Conservation (phyloP, 2,888 invertebrate genomes). For the Scaptomyza caliginosa region DNA sequence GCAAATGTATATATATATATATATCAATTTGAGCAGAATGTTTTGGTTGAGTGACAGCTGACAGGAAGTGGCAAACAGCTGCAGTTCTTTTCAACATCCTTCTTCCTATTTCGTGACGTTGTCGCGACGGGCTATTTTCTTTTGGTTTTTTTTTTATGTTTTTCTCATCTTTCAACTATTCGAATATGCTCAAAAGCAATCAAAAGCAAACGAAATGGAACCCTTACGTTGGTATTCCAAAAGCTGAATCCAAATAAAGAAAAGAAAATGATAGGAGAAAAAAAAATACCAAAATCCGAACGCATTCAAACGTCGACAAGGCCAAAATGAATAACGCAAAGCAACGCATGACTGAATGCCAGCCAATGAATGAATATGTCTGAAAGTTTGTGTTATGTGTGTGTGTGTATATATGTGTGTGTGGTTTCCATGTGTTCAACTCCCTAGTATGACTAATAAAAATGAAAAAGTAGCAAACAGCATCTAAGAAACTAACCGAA, state of each 20-base stretch:
- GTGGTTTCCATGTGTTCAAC: constrained; percentile 15
- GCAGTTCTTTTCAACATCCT: constrained; percentile 40
- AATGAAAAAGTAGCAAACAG: background rate
- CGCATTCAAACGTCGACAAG: constrained; percentile 14
- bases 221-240: constrained; percentile 61
- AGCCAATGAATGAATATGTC: constrained; percentile 32
- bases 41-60: constrained; percentile 44
- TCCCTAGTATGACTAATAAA: constrained; percentile 25
- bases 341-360: constrained; percentile 65
- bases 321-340: constrained; percentile 71
- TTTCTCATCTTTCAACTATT: background rate
- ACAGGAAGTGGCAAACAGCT: constrained; percentile 69
- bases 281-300: constrained; percentile 10
- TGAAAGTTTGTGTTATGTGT: background rate
- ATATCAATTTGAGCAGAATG: constrained; percentile 6
- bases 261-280: background rate
- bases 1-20: background rate
- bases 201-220: constrained; percentile 65
- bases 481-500: background rate
- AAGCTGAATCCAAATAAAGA: constrained; percentile 3
- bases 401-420: constrained; percentile 1
- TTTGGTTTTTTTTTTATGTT: background rate
- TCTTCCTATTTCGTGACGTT: constrained; percentile 1
- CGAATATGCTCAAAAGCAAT: constrained; percentile 56
- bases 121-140: constrained; percentile 5